Conservation (phyloP, 2,888 invertebrate species). For the Pegoplata infirma region DNA sequence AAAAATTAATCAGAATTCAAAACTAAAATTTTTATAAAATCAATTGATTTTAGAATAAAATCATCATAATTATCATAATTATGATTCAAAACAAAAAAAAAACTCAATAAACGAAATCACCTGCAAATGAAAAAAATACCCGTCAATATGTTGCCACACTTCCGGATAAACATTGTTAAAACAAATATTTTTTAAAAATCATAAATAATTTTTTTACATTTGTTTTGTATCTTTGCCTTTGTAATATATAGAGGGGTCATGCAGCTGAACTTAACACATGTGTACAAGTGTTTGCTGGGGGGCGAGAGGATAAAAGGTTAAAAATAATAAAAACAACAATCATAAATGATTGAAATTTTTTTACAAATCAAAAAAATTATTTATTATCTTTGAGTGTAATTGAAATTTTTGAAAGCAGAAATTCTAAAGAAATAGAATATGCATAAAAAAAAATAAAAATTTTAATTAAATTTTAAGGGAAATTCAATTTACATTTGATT, state of each 20-base stretch:
- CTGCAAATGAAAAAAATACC: constrained; percentile 34
- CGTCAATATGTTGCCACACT: constrained; percentile 52
- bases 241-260: neutral
- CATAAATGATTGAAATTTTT: constrained; percentile 4
- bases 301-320: constrained; percentile 1
- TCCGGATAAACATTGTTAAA: constrained; percentile 39
- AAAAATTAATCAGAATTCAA: too few relatives aligned
- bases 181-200: constrained; percentile 10
- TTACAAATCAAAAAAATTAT: neutral
- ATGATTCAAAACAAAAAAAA: neutral
- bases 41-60: neutral
- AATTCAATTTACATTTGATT: neutral
- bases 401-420: too few relatives aligned
- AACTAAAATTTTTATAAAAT: neutral
- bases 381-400: constrained; percentile 12
- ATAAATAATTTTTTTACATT: neutral
- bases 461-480: neutral
- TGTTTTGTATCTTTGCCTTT: neutral
- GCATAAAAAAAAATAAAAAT: neutral
- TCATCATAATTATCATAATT: neutral
- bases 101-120: constrained; percentile 48
- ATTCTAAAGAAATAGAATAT: neutral
- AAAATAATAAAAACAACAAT: constrained; percentile 42
- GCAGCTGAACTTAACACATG: neutral
- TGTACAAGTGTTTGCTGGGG: neutral